Evolutionary conservation across 2,888 invertebrate species (phyloP).

Genomic region (Phorcus lineatus): DNA sequence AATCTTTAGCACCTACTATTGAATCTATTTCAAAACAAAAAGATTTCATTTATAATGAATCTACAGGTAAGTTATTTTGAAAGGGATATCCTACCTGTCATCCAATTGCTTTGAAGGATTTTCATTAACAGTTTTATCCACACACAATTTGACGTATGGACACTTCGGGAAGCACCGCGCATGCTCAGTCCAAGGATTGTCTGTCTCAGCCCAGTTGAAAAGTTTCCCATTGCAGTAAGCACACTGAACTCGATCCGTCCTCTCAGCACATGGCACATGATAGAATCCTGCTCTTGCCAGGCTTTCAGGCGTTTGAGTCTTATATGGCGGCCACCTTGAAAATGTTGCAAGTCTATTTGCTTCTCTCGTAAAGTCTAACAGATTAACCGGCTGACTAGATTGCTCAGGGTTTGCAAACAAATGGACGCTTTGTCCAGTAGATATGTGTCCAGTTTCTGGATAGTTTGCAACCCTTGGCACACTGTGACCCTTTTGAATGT

Average conservation of each 20-base stretch:
- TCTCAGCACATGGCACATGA: not conserved
- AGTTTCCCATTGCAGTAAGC: not conserved
- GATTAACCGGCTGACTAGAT: too few relatives aligned
- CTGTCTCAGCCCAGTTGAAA: not conserved
- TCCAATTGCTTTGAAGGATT: too few relatives aligned
- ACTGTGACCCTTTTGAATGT: not conserved
- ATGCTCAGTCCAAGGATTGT: constrained; percentile 20
- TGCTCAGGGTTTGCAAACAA: not conserved
- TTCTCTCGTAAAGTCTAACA: not conserved
- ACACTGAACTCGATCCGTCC: constrained; percentile 19
- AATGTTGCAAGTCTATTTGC: not conserved
- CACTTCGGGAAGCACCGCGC: not conserved
- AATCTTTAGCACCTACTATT: too few relatives aligned
- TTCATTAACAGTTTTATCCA: too few relatives aligned
- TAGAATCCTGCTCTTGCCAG: constrained; percentile 14
- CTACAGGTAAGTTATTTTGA: too few relatives aligned
- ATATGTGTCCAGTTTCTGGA: not conserved
- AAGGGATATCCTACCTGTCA: too few relatives aligned
- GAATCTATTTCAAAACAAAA: too few relatives aligned
- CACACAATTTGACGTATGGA: not conserved
- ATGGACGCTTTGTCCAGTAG: not conserved
- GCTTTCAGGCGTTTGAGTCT: not conserved
- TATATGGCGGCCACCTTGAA: not conserved
- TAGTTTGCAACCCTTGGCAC: not conserved
- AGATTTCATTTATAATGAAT: too few relatives aligned